Base-by-base conservation (phyloP, 1,140 invertebrate genomes). In the Drosophila pandora region DNA sequence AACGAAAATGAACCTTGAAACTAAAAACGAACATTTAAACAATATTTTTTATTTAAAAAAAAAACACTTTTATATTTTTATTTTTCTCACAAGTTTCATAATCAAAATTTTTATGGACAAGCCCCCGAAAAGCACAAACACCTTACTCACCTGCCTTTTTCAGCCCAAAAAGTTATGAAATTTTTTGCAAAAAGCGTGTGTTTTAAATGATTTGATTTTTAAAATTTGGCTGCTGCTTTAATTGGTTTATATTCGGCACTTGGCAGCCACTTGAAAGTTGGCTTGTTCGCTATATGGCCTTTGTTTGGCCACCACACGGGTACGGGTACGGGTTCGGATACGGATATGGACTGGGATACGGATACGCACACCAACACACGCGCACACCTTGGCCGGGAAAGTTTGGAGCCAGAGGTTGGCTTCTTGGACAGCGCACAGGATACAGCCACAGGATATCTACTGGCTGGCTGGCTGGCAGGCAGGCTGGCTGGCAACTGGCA, bases 341-440 rank as follows among this genome's bases (percentile, higher is more conserved):
- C 47, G 23, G 25, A 28, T 39, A 57, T 30, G 39, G 23, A 52
- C 43, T 21, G 34, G 23, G 25, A 28, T 45, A 59, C 49, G 57
- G 56, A 72, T 52, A 58, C 52, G 49, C 50, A 77, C 59, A 59
- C 74, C 49, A 22, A 45, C 23, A 32, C 58, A 50, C 57, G 65
- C 57, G 67, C 30, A 75, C 72, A 47, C 72, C 67, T 67, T 64
- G 76, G 50, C 64, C 61, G 65, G 65, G 54, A 72, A 78, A 65
- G 56, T 64, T 78, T 68, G 77, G 57, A 67, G 63, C 57, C 50
- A 79, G 43, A 67, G 32, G 43, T 34, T 58, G 13, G 43, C 2
- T 23, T 34, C 56, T 47, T 47, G 43, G 17, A 22, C 43, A 47
- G 43, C 17, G 6, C 21, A 47, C 43, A 47, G 43, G n/a, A 43